Base-by-base conservation (phyloP, 2,797 vertebrate genomes). In the Gallinago stenura region DNA sequence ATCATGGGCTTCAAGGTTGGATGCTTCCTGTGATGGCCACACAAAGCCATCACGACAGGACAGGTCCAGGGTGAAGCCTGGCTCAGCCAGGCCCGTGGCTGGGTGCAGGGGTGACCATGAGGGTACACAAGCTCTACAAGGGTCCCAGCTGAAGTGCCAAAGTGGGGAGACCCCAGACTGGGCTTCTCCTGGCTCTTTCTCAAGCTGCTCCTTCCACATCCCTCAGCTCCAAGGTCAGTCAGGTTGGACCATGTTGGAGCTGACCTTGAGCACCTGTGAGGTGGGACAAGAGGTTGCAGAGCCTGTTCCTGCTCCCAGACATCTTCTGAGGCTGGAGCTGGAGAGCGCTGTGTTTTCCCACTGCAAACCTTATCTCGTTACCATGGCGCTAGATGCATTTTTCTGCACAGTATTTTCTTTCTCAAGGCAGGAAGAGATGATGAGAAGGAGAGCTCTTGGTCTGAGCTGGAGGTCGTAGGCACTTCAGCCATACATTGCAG, bases 171-270 rank as follows among this genome's bases (percentile, higher is more conserved):
- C 17, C 46, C 30, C 46, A 48, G n/a, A 0, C 12, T 8, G 10
- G 2, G 28, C 54, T 46, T 46, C 61, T 65, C 37, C 48, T 22
- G 15, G 62, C 54, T 50, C 60, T 26, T 71, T 60, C 46, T 79
- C 69, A 2, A n/a, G 0, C 18, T 20, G 51, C 14, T 89, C 37
- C 43, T 66, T 58, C 69, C 7, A 1, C 0, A 0, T 12, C 8
- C 0, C n/a, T 89, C 64, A 24, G 66, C n/a, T 53, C 69, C 51
- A 22, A 10, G 54, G 70, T 84, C 28, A 37, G 53, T 51, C 0
- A 0, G 46, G 46, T 73, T 61, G 61, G 66, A 10, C 39, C 1
- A 0, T 20, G 1, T 0, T 3, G 1, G 77, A 76, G 62, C 48
- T 46, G 72, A 33, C 56, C 53, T 54, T 39, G 26, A 45, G 1